These are phyloP conservation scores for Acanthacorydalis orientalis DNA, from an alignment of 2,888 invertebrate species.

Conservation along the genomic window DNA sequence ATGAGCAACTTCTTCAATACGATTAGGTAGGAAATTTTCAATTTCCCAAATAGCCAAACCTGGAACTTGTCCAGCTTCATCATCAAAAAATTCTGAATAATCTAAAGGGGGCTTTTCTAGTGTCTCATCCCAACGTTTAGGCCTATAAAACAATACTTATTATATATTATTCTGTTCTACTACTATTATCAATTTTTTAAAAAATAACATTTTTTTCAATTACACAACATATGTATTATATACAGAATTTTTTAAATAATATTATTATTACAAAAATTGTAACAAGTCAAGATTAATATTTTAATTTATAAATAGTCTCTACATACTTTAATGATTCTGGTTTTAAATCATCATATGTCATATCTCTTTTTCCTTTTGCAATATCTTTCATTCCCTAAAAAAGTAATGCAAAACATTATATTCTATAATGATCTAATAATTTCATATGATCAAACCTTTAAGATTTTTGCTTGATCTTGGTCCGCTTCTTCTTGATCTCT, in stretches of 20 bases:
- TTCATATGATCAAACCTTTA: constrained; percentile 37
- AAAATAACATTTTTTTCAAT: too few relatives aligned
- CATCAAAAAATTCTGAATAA: constrained; percentile 94
- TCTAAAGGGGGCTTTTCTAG: constrained; percentile 89
- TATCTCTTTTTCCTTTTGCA: constrained; percentile 62
- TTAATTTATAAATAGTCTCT: background rate
- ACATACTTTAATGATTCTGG: constrained; percentile 55
- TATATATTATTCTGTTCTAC: too few relatives aligned
- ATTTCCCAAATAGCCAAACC: constrained; percentile 97
- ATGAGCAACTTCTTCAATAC: constrained; percentile 81
- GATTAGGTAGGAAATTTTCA: constrained; percentile 95
- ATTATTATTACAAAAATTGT: background rate
- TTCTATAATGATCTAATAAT: constrained; percentile 5
- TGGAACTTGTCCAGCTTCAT: constrained; percentile 82
- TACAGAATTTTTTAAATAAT: too few relatives aligned
- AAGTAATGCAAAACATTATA: background rate
- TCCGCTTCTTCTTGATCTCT: constrained; percentile 68
- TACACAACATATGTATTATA: too few relatives aligned
- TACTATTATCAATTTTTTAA: too few relatives aligned
- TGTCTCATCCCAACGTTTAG: constrained; percentile 92
- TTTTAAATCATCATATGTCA: constrained; percentile 46
- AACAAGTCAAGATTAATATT: background rate
- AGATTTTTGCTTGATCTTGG: constrained; percentile 73
- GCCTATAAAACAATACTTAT: constrained; percentile 34
- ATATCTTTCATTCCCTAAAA: constrained; percentile 68